A percentile compares a stretch with the other conserved stretches of the same genome.
Evolutionary conservation across 1,140 invertebrate species (phyloP).

Genomic region (Drosophila ananassae): DNA sequence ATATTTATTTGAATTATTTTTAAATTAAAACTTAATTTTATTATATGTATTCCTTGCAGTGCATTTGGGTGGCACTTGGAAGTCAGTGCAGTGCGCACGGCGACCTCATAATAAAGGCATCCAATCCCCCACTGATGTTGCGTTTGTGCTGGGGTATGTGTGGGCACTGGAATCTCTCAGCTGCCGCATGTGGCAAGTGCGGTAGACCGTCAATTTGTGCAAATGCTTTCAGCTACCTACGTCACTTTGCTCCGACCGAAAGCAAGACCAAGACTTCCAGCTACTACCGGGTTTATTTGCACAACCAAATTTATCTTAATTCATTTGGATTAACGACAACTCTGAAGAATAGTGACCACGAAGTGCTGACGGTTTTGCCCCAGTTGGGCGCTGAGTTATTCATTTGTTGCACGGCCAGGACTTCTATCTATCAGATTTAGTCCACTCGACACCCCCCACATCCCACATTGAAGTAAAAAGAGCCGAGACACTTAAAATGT

Average conservation of each 20-base stretch:
- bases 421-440: constrained; percentile 12
- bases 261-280: neutral
- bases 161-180: constrained; percentile 47
- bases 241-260: constrained; percentile 19
- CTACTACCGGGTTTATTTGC: constrained; percentile 49
- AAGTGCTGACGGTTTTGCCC: constrained; percentile 1
- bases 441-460: no score
- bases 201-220: constrained; percentile 77
- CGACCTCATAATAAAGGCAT: constrained; percentile 65
- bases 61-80: constrained; percentile 20
- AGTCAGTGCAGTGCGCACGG: constrained; percentile 53
- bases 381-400: constrained; percentile 10
- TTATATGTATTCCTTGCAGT: neutral
- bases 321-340: constrained; percentile 56
- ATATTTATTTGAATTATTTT: no score
- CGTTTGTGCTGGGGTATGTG: constrained; percentile 25
- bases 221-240: constrained; percentile 68
- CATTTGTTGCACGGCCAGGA: constrained; percentile 9
- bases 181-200: constrained; percentile 76
- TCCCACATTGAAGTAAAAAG: constrained; percentile 25
- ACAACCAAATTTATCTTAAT: constrained; percentile 65
- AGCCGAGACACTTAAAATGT: constrained; percentile 67
- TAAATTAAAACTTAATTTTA: no score
- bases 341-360: constrained; percentile 16
- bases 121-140: constrained; percentile 20